A percentile compares a stretch with the other conserved stretches of the same genome.
Conservation (phyloP, 2,888 invertebrate genomes). For the Leptura quadrifasciata region DNA sequence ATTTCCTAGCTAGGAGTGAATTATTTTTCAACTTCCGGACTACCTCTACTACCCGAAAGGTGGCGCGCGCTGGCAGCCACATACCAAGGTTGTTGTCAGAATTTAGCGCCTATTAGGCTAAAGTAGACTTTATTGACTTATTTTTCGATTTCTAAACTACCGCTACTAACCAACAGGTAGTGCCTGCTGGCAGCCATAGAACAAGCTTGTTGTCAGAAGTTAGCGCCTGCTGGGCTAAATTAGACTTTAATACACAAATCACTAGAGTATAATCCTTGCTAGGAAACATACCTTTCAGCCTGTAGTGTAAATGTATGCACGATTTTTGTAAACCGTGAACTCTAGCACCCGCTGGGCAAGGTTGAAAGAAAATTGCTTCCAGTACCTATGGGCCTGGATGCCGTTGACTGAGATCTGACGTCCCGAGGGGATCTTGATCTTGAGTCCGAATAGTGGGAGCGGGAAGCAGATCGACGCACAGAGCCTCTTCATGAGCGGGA, state of each 20-base stretch:
- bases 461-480: not conserved
- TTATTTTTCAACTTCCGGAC: too few relatives aligned
- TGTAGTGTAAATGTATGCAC: not conserved
- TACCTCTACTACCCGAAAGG: too few relatives aligned
- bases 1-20: too few relatives aligned
- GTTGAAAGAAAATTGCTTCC: not conserved
- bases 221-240: slow-evolving; percentile 7
- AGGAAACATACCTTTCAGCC: slow-evolving; percentile 1
- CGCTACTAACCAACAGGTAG: not conserved
- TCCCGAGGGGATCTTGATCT: slow-evolving; percentile 2
- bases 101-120: too few relatives aligned
- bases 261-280: not conserved
- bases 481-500: not conserved
- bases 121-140: too few relatives aligned
- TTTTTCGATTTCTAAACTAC: not conserved
- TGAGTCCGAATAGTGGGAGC: slow-evolving; percentile 4
- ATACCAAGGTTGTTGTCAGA: too few relatives aligned
- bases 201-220: not conserved
- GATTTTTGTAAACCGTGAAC: slow-evolving; percentile 10
- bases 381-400: not conserved
- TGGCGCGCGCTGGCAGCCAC: too few relatives aligned
- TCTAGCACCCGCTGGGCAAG: slow-evolving; percentile 6
- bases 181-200: not conserved
- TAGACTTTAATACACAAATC: not conserved
- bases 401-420: slow-evolving; percentile 3